Base-by-base conservation (phyloP, 2,797 vertebrate genomes). In the Ctenopoma multispine region DNA sequence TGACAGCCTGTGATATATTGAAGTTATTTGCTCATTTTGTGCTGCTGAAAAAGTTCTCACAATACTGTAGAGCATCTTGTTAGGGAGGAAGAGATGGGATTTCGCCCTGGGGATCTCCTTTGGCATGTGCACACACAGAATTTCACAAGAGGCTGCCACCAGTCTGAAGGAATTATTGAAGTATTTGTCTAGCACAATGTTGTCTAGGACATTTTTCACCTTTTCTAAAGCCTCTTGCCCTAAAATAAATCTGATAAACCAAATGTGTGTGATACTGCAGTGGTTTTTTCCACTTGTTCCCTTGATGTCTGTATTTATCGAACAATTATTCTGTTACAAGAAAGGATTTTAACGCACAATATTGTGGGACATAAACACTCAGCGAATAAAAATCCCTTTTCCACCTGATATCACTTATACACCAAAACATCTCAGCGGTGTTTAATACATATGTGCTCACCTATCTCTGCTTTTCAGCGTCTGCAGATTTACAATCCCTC, bases 61-160 rank as follows among this genome's bases (percentile, higher is more conserved):
- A 75, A 21, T 44, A 54, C 67, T 7, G 34, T 11, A 15, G 20
- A 43, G 47, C 53, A 61, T 51, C 29, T 63, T 46, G 13, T 50
- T 13, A 18, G 41, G 27, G 58, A 75, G n/a, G 56, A 65, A 38
- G 18, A 24, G 54, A 72, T 69, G 58, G 4, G 63, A 59, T 81
- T 67, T 83, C 61, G 75, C 78, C 65, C 72, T 1, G 15, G 58
- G 71, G 79, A 83, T 55, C 68, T 80, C 36, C 63, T 70, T 53
- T 61, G 65, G 75, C 64, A 72, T 82, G 77, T 65, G 63, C 46
- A 23, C 34, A 80, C 77, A 75, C 38, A 56, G 34, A 82, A 86
- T 89, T 88, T 90, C 81, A 80, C 85, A 87, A 73, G 46, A 63
- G 27, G 58, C 13, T 70, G 76, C 73, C 43, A 72, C 59, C 62